Evolutionary conservation across 2,888 invertebrate genomes (phyloP), one percentile per base, ranked within the genome.

Genomic region (Hypolimnas misippus): DNA sequence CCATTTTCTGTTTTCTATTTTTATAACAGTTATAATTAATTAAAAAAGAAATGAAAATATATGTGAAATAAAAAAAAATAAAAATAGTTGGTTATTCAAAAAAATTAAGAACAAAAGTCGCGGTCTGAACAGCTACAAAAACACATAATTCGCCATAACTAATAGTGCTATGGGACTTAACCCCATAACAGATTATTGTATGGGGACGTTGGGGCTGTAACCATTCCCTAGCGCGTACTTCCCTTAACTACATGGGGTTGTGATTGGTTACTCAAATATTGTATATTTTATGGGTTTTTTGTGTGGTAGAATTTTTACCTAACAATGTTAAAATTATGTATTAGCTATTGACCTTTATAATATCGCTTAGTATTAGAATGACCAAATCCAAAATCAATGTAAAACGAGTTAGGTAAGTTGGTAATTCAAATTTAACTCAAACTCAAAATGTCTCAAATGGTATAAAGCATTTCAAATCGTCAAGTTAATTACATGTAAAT

Each of bases 171-270:
- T 29, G 49, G 49, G 49, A 44, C 14, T 44, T 44, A 56, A 56
- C 56, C 25, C 46, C 46, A 56, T 46, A 31, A 46, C 46, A 42
- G 33, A 31, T 16, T 55, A 55, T 46, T 56, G 56, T 46, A 19
- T 7, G 29, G 46, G 46, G 56, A 31, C 33, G 33, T 31, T 6
- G 29, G 44, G 56, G 21, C 21, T n/a, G 46, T 25, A 49, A 29
- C 49, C 25, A 8, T 10, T 38, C 59, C 46, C 59, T 17, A 10
- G 53, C 44, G 53, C n/a, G 35, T 35, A 17, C 33, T 60, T 46
- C n/a, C 17, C 44, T 38, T 53, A 21, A 46, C 21, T 21, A 19
- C 21, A 49, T 40, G 29, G 31, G 44, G 59, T 53, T 52, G 44
- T 16, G 46, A 31, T 50, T 31, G 57, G 42, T 29, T 60, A 44